phyloP scores from a whole-genome alignment of 2,113 vertebrate species.

The Pelmatolapia mariae region DNA sequence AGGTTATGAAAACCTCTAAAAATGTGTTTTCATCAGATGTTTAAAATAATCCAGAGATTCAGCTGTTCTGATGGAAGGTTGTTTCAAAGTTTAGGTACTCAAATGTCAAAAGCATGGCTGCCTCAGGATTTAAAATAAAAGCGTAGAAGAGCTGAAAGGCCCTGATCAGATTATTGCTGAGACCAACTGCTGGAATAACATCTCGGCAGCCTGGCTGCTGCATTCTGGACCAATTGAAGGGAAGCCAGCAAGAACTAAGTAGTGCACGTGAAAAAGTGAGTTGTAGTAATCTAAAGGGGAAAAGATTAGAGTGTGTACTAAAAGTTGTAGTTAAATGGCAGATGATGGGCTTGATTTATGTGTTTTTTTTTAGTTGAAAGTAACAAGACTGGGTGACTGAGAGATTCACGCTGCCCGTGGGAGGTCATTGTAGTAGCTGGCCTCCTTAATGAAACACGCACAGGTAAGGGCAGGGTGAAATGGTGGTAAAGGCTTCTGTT shows the following conservation, averaged over 20 bases:
- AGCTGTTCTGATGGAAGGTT: background rate
- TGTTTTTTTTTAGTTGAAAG: background rate
- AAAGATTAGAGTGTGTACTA: background rate
- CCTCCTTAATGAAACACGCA: background rate
- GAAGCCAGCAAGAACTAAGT: background rate
- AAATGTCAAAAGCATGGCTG: background rate
- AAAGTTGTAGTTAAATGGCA: background rate
- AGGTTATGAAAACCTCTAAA: background rate
- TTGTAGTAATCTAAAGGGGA: background rate
- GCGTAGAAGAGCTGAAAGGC: background rate
- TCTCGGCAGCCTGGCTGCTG: background rate
- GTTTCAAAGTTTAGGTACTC: background rate
- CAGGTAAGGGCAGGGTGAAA: background rate
- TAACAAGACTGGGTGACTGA: background rate
- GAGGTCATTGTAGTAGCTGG: background rate
- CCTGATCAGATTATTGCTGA: background rate
- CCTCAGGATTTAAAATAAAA: background rate
- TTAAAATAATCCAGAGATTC: background rate
- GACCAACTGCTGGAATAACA: background rate
- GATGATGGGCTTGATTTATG: background rate
- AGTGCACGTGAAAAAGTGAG: background rate
- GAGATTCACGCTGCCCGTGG: rapidly evolving
- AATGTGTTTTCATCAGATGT: background rate
- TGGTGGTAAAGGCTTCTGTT: background rate
- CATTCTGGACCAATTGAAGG: background rate